Evolutionary conservation across 2,797 vertebrate genomes (phyloP).

Genomic region (Trematomus bernacchii): DNA sequence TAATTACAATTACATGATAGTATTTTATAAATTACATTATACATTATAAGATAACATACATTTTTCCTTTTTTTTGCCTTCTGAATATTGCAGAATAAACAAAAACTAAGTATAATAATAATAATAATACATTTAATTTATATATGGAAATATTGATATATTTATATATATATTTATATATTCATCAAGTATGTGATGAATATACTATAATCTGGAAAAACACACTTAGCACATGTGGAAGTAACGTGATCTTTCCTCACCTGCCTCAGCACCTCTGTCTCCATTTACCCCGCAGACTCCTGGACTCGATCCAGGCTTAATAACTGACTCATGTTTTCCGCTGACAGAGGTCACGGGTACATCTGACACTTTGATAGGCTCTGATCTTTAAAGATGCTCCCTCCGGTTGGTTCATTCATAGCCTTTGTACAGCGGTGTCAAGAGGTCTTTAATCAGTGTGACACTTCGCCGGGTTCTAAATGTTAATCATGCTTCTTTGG

Average conservation of each 20-base stretch:
- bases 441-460: constrained; percentile 66
- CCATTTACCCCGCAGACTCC: constrained; percentile 33
- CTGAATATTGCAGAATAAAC: background rate
- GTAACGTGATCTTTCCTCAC: constrained; percentile 1
- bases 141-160: no score
- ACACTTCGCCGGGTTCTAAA: constrained; percentile 66
- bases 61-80: no score
- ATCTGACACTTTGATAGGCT: constrained; percentile 67
- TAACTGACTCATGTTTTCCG: constrained; percentile 59
- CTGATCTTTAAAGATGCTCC: constrained; percentile 71
- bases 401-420: constrained; percentile 57
- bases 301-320: constrained; percentile 59
- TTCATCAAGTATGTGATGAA: background rate
- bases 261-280: constrained; percentile 39
- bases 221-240: background rate
- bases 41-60: no score
- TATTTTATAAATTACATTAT: no score
- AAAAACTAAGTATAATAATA: no score
- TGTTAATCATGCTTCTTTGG: constrained; percentile 65
- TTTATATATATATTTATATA: no score
- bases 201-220: background rate
- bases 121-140: no score
- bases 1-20: no score
- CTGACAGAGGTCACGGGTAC: constrained; percentile 54
- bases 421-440: constrained; percentile 62